Base-by-base conservation (phyloP, 2,113 vertebrate species). In the Illadopsis cleaveri region DNA sequence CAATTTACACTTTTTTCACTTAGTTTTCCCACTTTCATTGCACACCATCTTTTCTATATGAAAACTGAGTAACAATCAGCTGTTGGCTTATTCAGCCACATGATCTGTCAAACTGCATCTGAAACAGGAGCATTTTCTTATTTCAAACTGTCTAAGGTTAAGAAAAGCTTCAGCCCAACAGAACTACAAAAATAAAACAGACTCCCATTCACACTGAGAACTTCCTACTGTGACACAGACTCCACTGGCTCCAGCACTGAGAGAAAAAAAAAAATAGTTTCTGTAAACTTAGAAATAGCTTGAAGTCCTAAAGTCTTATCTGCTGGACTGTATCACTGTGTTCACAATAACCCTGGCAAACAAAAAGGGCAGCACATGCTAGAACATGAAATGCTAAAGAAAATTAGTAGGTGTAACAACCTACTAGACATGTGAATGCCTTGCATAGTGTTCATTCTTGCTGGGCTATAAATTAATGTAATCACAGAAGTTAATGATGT, bases 351-450 rank as follows among this genome's bases (percentile, higher is more conserved):
- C 31, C 68, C 35, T 6, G 14, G 60, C 68, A 92, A 94, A 93
- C 58, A 62, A 62, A 88, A 94, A 88, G 75, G 51, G 76, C 72
- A 86, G 72, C 37, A 82, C 93, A 92, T 42, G 88, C 82, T 58
- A 76, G 64, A 86, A 94, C 92, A 89, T 79, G 86, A 94, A 94
- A 96, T 24, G 21, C 80, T 72, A 1, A 40, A 75, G 85, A 96
- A 94, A 96, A 96, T 86, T 30, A 68, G 93, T 95, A 96, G 90
- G 60, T 96, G 64, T 51, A 92, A 68, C 51, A 93, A 76, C 76
- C 86, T 75, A 38, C 13, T 19, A 90, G 85, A 95, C 86, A 92
- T 28, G 68, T 38, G 82, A 94, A 95, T 90, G 91, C 90, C 76
- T 93, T 60, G 69, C 86, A 94, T 90, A 93, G 90, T 38, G 33